Conservation (phyloP, 2,888 invertebrate genomes). For the Megamerina dolium region DNA sequence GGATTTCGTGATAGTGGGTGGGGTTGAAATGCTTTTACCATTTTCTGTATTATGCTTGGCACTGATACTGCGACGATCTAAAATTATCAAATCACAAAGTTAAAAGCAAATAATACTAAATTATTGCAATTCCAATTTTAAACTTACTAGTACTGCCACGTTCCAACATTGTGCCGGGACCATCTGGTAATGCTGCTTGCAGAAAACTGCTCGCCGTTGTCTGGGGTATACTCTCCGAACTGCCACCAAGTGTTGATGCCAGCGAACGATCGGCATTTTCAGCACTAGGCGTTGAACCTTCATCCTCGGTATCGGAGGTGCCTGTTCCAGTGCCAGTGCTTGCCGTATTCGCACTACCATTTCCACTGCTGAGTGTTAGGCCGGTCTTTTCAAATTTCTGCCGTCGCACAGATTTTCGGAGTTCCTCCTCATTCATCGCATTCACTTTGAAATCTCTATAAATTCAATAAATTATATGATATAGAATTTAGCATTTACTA, state of each 20-base stretch:
- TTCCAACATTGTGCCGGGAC: slow-evolving; percentile 44
- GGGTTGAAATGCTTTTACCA: slow-evolving; percentile 34
- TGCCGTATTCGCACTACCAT: slow-evolving; percentile 49
- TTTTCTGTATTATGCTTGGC: slow-evolving; percentile 53
- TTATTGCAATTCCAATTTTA: too few species aligned
- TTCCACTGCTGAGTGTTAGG: slow-evolving; percentile 49
- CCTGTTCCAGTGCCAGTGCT: slow-evolving; percentile 57
- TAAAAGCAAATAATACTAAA: neutral
- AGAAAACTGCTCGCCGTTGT: slow-evolving; percentile 41
- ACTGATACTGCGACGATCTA: slow-evolving; percentile 59
- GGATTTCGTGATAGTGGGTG: slow-evolving; percentile 48
- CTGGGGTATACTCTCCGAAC: slow-evolving; percentile 57
- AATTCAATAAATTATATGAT: slow-evolving; percentile 4
- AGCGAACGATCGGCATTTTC: slow-evolving; percentile 69
- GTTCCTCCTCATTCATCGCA: slow-evolving; percentile 80
- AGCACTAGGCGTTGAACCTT: slow-evolving; percentile 72
- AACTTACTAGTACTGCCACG: slow-evolving; percentile 44
- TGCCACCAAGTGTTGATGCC: slow-evolving; percentile 63
- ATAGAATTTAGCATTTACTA: neutral
- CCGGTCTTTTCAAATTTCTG: slow-evolving; percentile 57
- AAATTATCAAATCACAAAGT: neutral
- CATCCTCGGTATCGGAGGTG: slow-evolving; percentile 72
- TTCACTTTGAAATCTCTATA: slow-evolving; percentile 77
- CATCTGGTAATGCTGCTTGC: slow-evolving; percentile 47
- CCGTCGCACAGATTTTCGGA: slow-evolving; percentile 68